Evolutionary conservation across 2,113 vertebrate species (phyloP), one percentile per base, ranked within the genome.

Genomic region (Grantiella picta): DNA sequence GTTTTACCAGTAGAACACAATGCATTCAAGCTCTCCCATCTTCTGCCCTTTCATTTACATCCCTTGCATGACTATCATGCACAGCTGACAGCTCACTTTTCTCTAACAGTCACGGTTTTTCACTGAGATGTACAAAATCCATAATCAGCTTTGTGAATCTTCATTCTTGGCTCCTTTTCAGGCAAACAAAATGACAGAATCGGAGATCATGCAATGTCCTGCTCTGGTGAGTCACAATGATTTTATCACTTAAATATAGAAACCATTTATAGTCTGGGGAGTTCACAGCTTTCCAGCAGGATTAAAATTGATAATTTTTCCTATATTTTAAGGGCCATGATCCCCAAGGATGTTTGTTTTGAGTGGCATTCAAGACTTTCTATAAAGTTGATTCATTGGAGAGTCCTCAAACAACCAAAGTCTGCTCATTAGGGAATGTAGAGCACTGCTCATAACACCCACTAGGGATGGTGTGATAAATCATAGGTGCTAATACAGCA

Each of bases 161-260:
- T 66, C 40, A 22, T 72, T 91, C 56, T 88, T 92, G 76, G n/a
- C 60, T 86, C 52, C n/a, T 63, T 88, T 95, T 86, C 89, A 90
- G 49, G 76, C 59, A 72, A 90, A 78, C 6, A 42, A 79, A 82
- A 21, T 72, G 64, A 82, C 42, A 80, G 85, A 78, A 89, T 78
- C 47, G 0, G 71, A 78, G 47, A 75, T 60, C 75, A 78, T 88
- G 71, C 71, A 36, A 14, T 68, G 71, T 82, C 64, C 82, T 52
- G 15, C 56, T 88, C 52, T 81, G 71, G 31, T 93, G 71, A 96
- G 87, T 94, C 85, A 92, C 64, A 80, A 31, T 36, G 59, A 86
- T 88, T 90, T 91, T 90, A 79, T 90, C 44, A 27, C 64, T 82
- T 85, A 73, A 90, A 93, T 83, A 70, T 33, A 83, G 71, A 81